A percentile compares a stretch with the other conserved stretches of the same genome.
Conservation (phyloP, 2,888 invertebrate species). For the Nebria salina region DNA sequence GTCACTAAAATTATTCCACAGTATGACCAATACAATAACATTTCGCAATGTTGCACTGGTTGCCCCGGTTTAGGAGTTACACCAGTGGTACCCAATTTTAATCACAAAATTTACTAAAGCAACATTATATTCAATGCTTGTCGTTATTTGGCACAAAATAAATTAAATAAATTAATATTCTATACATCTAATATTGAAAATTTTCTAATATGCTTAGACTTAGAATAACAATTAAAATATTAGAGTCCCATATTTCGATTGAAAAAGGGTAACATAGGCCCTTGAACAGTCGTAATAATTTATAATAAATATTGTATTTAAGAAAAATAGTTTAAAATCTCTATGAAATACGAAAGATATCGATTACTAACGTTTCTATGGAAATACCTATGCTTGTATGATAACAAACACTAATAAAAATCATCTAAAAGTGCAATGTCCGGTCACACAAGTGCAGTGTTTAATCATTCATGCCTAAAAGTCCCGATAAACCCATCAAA, state of each 20-base stretch:
- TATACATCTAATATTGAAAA: too few relatives aligned
- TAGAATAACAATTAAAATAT: too few relatives aligned
- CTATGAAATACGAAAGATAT: not conserved
- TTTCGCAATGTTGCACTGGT: not conserved
- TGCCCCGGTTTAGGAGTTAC: not conserved
- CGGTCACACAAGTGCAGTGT: slow-evolving; percentile 67
- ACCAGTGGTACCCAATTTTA: not conserved
- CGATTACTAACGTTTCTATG: slow-evolving; percentile 32
- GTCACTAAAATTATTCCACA: not conserved
- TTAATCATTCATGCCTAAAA: slow-evolving; percentile 76
- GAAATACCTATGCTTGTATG: slow-evolving; percentile 30
- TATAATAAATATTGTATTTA: too few relatives aligned
- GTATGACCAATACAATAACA: too few relatives aligned
- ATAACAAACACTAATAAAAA: slow-evolving; percentile 31
- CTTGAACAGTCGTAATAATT: too few relatives aligned
- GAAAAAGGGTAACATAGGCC: too few relatives aligned
- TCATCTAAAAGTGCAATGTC: slow-evolving; percentile 31
- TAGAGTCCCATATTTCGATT: too few relatives aligned
- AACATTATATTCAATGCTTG: too few relatives aligned
- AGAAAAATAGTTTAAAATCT: not conserved
- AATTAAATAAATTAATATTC: too few relatives aligned
- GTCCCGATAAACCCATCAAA: slow-evolving; percentile 77
- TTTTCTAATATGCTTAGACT: too few relatives aligned
- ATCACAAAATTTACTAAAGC: not conserved
- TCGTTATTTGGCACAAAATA: too few relatives aligned